These are phyloP conservation scores for Tragelaphus scriptus DNA, from an alignment of 2,113 vertebrate species.

Conservation along the genomic window DNA sequence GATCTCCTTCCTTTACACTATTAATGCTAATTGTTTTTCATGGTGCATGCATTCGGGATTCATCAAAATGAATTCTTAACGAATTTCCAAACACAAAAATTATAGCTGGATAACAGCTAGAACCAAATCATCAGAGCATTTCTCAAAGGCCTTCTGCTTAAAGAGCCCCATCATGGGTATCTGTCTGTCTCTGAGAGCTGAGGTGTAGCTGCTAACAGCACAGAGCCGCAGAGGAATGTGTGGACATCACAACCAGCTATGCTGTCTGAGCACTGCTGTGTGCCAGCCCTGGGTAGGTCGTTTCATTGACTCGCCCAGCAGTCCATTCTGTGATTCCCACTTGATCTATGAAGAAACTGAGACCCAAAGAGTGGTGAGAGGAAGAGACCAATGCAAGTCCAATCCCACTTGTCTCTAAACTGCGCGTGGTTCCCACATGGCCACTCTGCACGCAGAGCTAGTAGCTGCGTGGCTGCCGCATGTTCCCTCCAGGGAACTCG, in stretches of 20 bases:
- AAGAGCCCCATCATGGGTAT: neutral
- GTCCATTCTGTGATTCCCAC: neutral
- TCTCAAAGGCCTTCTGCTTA: conserved; percentile 9
- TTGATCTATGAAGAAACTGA: neutral
- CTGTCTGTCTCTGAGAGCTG: neutral
- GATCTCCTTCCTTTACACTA: conserved; percentile 68
- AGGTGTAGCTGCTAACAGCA: neutral
- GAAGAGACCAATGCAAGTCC: neutral
- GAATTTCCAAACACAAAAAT: conserved; percentile 67
- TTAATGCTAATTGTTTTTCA: conserved; percentile 76
- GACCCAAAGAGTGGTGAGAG: neutral
- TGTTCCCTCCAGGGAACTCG: fast-evolving
- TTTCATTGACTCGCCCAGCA: neutral
- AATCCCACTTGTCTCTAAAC: neutral
- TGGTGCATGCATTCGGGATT: conserved; percentile 69
- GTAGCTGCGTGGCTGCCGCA: neutral
- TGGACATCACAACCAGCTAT: neutral
- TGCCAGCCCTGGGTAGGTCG: neutral
- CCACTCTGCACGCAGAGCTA: no score
- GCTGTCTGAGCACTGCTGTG: neutral
- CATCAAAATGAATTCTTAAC: conserved; percentile 65
- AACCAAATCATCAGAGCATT: neutral
- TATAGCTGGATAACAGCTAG: conserved; percentile 2
- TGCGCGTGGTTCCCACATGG: neutral
- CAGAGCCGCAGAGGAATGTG: neutral